Base-by-base conservation (phyloP, 2,888 invertebrate species). In the Thyatira batis region DNA sequence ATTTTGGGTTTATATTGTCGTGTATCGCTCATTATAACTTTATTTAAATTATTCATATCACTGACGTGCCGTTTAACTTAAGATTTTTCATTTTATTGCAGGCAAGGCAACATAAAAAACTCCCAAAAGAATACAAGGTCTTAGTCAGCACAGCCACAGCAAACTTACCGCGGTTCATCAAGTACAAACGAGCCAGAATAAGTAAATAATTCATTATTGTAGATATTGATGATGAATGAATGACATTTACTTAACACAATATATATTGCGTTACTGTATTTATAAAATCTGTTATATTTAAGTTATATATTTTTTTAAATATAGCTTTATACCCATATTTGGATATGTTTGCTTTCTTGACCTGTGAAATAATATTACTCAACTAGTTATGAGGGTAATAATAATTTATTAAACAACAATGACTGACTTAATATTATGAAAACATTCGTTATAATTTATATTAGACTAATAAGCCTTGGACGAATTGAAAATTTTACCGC, bases 111-210 rank as follows among this genome's bases (percentile, higher is more conserved):
- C 94, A 95, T 71, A 94, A 93, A 69, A 93, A 93, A 62, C 92
- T 92, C 2, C 90, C 95, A 0, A 95, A 94, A 55, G 95, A 95
- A 69, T 94, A 95, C 67, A 93, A 93, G 68, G 93, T 94, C 0
- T 92, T 96, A n/a, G 94, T 96, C 1, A 93, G 93, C 51, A 96
- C 96, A 3, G 95, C 94, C 0, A 92, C 93, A 52, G 92, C 93
- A 1, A 96, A 96, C 80, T 85, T 96, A 61, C 90, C 93, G 3
- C 92, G 95, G 67, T 96, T 96, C 80, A 94, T 95, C 55, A 94
- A 94, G 68, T 96, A 96, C 79, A 95, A 95, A 78, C 91, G 80
- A 59, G 82, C 82, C 54, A 87, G 91, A 69, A 61, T 92, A 57
- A 83, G 71, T 70, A 84, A 77, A 50, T 72, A 2, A 39, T 39